Percentiles rank a stretch among this genome's conserved stretches.
Conservation (phyloP, 2,888 invertebrate genomes). For the Nemotelus nigrinus region DNA sequence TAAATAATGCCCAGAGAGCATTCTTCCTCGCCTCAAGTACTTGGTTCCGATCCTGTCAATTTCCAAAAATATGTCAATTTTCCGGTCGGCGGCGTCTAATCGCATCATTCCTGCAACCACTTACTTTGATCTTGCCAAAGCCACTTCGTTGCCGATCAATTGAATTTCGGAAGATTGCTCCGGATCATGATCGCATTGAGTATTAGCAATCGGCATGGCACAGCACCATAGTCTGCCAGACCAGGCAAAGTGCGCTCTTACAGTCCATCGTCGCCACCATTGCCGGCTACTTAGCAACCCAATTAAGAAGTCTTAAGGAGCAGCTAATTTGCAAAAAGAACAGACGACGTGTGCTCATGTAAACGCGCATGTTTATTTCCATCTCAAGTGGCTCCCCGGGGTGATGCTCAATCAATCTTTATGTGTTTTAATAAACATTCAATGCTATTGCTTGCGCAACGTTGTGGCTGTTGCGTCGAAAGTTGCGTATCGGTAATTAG, state of each 20-base stretch:
- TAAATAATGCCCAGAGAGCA: too few relatives aligned
- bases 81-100: constrained; percentile 1
- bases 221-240: neutral
- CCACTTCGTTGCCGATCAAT: neutral
- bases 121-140: constrained; percentile 29
- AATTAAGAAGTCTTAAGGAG: constrained; percentile 42
- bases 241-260: neutral
- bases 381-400: constrained; percentile 40
- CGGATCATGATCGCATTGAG: constrained; percentile 25
- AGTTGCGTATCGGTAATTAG: constrained; percentile 33
- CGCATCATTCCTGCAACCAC: constrained; percentile 13
- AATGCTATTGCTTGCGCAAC: constrained; percentile 38
- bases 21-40: neutral
- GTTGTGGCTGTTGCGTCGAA: neutral
- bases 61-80: neutral
- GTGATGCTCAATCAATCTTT: constrained; percentile 38
- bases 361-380: constrained; percentile 34
- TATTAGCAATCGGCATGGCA: neutral
- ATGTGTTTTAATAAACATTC: constrained; percentile 27
- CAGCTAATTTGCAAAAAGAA: constrained; percentile 44
- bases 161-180: constrained; percentile 9
- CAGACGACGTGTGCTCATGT: constrained; percentile 42
- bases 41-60: constrained; percentile 22
- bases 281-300: constrained; percentile 39
- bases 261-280: neutral